Conservation (phyloP, 1,140 invertebrate species). For the Bombus pascuorum region DNA sequence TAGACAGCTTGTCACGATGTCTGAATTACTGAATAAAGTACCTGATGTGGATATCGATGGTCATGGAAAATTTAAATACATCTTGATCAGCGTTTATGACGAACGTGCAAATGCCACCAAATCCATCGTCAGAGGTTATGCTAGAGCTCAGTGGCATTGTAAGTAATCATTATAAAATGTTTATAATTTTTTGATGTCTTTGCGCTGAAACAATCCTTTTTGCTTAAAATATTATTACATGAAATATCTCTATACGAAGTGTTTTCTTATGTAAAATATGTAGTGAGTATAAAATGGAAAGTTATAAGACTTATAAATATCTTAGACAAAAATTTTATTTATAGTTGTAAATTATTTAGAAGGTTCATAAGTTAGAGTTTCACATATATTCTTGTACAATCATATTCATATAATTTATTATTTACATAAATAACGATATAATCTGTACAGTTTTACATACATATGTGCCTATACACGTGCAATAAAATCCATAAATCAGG, state of each 20-base stretch:
- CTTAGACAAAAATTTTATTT: constrained; percentile 17
- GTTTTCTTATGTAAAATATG: too few relatives aligned
- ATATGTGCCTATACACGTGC: background rate
- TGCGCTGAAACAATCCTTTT: background rate
- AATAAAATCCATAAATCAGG: background rate
- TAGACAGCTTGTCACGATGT: constrained; percentile 67
- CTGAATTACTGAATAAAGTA: constrained; percentile 81
- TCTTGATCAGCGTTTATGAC: constrained; percentile 89
- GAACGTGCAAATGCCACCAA: constrained; percentile 82
- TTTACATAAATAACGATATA: constrained; percentile 55
- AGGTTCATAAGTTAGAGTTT: constrained; percentile 1
- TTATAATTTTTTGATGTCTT: background rate
- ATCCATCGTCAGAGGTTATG: constrained; percentile 89
- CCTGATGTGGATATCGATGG: constrained; percentile 92
- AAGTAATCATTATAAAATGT: constrained; percentile 65
- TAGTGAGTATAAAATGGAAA: background rate
- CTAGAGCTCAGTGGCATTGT: constrained; percentile 88
- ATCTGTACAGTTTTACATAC: constrained; percentile 56
- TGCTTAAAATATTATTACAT: background rate
- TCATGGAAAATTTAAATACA: constrained; percentile 92
- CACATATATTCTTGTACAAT: constrained; percentile 1
- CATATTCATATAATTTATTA: constrained; percentile 49
- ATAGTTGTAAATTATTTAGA: constrained; percentile 27
- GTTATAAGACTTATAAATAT: background rate
- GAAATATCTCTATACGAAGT: background rate